A percentile compares a stretch with the other conserved stretches of the same genome.
Evolutionary conservation across 53 echinoderm and acorn worm genomes (phyloP).

Genomic region (Henricia sp.): DNA sequence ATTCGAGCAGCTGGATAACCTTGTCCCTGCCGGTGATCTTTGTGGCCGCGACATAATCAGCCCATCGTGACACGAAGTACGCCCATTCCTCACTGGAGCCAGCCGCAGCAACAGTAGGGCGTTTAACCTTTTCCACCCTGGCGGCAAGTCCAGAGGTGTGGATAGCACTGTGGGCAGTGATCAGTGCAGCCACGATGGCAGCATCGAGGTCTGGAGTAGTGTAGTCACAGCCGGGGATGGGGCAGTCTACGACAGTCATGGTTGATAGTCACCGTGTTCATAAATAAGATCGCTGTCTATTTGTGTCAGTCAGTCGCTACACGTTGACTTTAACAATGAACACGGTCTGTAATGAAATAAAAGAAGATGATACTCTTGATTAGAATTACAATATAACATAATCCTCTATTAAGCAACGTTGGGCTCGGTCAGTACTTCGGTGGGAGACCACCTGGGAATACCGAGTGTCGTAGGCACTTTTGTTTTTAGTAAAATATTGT

Average conservation of each 20-base stretch:
- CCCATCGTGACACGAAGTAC: slow-evolving; percentile 38
- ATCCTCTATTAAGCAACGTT: too few species aligned
- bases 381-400: too few species aligned
- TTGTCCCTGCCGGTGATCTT: slow-evolving; percentile 32
- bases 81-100: slow-evolving; percentile 27
- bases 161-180: not conserved
- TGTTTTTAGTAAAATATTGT: too few species aligned
- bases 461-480: too few species aligned
- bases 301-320: too few species aligned
- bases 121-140: slow-evolving; percentile 19
- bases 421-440: too few species aligned
- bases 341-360: too few species aligned
- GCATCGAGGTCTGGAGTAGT: slow-evolving; percentile 12
- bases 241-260: slow-evolving; percentile 16
- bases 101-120: slow-evolving; percentile 3
- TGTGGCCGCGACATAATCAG: slow-evolving; percentile 30
- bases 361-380: too few species aligned
- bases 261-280: too few species aligned
- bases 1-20: slow-evolving; percentile 39
- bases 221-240: slow-evolving; percentile 14
- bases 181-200: slow-evolving; percentile 1
- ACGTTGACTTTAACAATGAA: too few species aligned
- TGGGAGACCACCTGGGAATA: too few species aligned
- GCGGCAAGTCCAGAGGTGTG: not conserved
- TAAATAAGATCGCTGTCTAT: too few species aligned